Evolutionary conservation across 2,113 vertebrate species (phyloP).

Genomic region (Alethe castanea): DNA sequence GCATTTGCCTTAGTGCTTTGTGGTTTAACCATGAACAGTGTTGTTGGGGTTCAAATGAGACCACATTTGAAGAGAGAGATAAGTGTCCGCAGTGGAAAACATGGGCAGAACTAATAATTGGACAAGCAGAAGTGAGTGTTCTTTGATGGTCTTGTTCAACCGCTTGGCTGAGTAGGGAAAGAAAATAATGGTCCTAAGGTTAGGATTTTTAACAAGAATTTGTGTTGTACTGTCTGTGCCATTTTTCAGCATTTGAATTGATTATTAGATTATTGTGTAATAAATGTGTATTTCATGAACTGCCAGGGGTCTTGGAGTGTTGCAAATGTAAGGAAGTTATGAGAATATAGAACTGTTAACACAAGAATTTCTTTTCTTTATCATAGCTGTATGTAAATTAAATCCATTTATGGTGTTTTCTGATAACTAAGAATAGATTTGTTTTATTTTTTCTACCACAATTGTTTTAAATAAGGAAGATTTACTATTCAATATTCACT

Average conservation of each 20-base stretch:
- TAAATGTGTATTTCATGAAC: background rate
- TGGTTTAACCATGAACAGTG: conserved; percentile 99
- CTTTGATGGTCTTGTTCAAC: background rate
- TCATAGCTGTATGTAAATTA: background rate
- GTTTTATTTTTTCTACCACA: background rate
- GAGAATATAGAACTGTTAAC: background rate
- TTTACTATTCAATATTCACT: background rate
- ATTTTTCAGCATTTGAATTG: background rate
- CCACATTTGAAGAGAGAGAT: conserved; percentile 95
- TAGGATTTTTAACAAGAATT: background rate
- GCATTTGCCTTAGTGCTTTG: conserved; percentile 92
- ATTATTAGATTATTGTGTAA: background rate
- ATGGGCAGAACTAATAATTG: conserved; percentile 97
- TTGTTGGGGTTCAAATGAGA: conserved; percentile 96
- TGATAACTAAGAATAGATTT: background rate
- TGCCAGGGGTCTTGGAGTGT: background rate
- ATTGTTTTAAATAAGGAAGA: background rate
- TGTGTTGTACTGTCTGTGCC: background rate
- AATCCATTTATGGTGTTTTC: background rate
- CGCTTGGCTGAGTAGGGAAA: background rate
- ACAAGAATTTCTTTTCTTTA: background rate
- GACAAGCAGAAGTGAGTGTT: conserved; percentile 90
- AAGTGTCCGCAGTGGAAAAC: conserved; percentile 98
- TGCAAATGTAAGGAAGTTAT: background rate
- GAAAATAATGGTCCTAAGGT: background rate